Evolutionary conservation across 2,888 invertebrate species (phyloP), one percentile per base, ranked within the genome.

Genomic region (Dryadula phaetusa): DNA sequence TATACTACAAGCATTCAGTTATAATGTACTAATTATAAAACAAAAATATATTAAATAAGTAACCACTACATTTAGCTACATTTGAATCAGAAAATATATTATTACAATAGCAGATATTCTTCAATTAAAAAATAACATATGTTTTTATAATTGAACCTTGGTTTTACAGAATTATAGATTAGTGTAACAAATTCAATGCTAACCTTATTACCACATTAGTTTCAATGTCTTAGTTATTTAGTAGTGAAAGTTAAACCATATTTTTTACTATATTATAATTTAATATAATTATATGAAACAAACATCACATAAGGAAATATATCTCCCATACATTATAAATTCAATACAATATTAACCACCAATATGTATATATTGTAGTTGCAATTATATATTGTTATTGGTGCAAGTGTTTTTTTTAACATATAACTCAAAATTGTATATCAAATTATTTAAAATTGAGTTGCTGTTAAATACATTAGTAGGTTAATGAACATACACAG

Each of bases 401-500:
- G 12, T 18, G 0, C 12, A 46, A 54, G 22, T 8, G 22, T 34
- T 54, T 37, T 54, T 8, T 12, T 20, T 14, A 37, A 22, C 6
- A 37, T 14, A 22, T 37, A 54, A 56, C 16, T 40, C n/a, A 37
- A 22, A 40, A 7, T 20, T 34, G 14, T 37, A 56, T 22, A 37
- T 34, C n/a, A 56, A 40, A 37, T 40, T 20, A 22, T 20, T 16
- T 37, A n/a, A 34, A 40, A 22, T 22, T 20, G 22, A 56, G 12
- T 56, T 40, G n/a, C 20, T 56, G 5, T 6, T 56, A n/a, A 20
- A 37, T 37, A 54, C 18, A 18, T 56, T 56, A 40, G 22, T 56
- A 56, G 37, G 56, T 56, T 56, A 56, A 56, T 56, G 37, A n/a
- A 34, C 8, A 56, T 40, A 37, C 14, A 34, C 14, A 52, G 28